These are phyloP conservation scores for Rhinolophus ferrumequinum DNA, from an alignment of 2,113 vertebrate genomes.

Conservation along the genomic window DNA sequence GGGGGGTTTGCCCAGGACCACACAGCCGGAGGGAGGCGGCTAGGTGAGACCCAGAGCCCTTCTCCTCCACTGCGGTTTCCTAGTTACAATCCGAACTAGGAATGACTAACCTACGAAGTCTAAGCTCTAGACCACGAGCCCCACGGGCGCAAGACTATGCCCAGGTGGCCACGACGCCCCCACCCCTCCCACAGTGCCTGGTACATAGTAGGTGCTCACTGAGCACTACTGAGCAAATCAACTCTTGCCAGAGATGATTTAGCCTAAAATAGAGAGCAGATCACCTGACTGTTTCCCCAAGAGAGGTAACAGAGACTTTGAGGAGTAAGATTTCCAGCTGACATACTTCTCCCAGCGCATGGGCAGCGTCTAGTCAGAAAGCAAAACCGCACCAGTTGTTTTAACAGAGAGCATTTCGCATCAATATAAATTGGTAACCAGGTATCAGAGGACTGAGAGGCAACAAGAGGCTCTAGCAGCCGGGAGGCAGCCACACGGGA, in stretches of 20 bases:
- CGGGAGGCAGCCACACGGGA: not conserved
- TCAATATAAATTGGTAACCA: no score
- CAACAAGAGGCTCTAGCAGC: not conserved
- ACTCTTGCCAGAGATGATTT: not conserved
- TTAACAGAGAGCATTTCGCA: not conserved
- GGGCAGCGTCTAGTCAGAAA: not conserved
- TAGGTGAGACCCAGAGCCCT: fast-evolving
- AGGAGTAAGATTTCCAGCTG: not conserved
- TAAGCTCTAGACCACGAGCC: not conserved
- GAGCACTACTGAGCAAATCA: not conserved
- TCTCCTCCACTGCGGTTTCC: no score
- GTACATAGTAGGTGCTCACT: not conserved
- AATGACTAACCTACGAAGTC: not conserved
- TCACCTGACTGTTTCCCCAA: not conserved
- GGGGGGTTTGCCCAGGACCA: not conserved
- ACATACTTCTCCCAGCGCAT: not conserved
- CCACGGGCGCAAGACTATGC: fast-evolving
- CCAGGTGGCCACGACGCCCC: not conserved
- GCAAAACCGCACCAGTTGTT: not conserved
- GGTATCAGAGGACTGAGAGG: no score
- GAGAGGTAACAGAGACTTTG: not conserved
- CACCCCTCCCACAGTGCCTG: not conserved
- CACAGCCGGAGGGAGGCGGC: fast-evolving
- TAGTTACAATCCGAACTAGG: not conserved
- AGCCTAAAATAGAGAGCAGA: not conserved